Base-by-base conservation (phyloP, 2,888 invertebrate species). In the Torymus aiolomorphi region DNA sequence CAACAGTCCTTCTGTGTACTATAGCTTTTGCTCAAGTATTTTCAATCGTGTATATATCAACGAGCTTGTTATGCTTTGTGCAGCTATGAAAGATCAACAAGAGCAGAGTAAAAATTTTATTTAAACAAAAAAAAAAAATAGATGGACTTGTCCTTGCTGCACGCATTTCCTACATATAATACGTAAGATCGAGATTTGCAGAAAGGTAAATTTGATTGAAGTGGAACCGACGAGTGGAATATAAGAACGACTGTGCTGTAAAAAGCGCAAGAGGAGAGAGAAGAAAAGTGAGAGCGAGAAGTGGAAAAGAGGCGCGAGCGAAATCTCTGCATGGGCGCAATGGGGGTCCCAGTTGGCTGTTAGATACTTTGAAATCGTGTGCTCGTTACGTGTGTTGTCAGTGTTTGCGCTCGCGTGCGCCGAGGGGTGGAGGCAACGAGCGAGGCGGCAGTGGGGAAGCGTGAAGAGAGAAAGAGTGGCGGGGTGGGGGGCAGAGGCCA, bases 331-430 rank as follows among this genome's bases (percentile, higher is more conserved):
- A 24, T 24, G 24, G 49, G 3, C 67, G 31, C 54, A 8, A 20
- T 54, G 67, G 67, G 67, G 67, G 52, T 24, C 5, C 24, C 24
- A 4, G 51, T 24, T 18, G 65, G 51, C 54, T 51, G 65, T 12
- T 51, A 18, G 51, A 54, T 13, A 14, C 13, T 20, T 4, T 65
- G 57, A 51, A 65, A 65, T 65, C 49, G 20, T 12, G n/a, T 8
- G 56, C 61, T 72, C 61, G 61, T 62, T 72, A 62, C 72, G 63
- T n/a, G 75, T 67, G 67, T 74, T 69, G 14, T n/a, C 31, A 3
- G 14, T 14, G 42, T 10, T 14, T n/a, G 10, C 42, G n/a, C 31
- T n/a, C 1, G 61, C 12, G 49, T n/a, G 51, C 3, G 52, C 16
- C 31, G 18, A 13, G 59, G 31, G 31, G 24, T n/a, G 5, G 56